Percentiles rank a stretch among this genome's conserved stretches.
phyloP scores from a whole-genome alignment of 2,113 vertebrate genomes.

The human (Homo sapiens) region GRCh38 chr22:30251501-30252000 shows the following conservation, averaged over 20 bases:
- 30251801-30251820: not conserved
- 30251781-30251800: not conserved
- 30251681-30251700: fast-evolving
- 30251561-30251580: not conserved
- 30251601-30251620: not conserved
- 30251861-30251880: constrained; percentile 24
- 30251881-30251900: constrained; percentile 36
- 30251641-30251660: not conserved
- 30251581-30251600: not conserved
- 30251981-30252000: not conserved
- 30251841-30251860: not conserved
- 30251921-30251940: constrained; percentile 62
- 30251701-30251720: not conserved
- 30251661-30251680: not conserved
- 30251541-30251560: no score
- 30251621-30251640: fast-evolving
- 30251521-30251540: not conserved
- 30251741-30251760: not conserved
- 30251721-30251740: not conserved
- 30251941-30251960: constrained; percentile 38
- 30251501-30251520: not conserved
- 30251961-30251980: constrained; percentile 35
- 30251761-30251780: not conserved
- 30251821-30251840: not conserved
- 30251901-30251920: constrained; percentile 52